Evolutionary conservation across 2,888 invertebrate species (phyloP), one percentile per base, ranked within the genome.

Genomic region (Diachrysia chrysitis): DNA sequence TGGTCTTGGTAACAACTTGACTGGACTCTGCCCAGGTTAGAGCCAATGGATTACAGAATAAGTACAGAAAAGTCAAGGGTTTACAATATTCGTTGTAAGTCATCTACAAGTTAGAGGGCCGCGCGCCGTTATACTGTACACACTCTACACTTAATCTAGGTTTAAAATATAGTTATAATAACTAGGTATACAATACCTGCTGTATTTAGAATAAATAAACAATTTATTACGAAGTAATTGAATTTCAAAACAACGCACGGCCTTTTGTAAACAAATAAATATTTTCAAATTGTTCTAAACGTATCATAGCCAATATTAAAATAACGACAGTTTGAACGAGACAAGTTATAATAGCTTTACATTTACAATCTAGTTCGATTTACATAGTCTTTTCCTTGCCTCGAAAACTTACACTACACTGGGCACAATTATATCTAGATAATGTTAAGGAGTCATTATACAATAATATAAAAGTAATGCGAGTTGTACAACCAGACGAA

Each of bases 361-460:
- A 75, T 55, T 67, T 79, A 83, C 53, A 83, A 42, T 17, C 77
- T 81, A 81, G 63, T 73, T 72, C 70, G 76, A 78, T 83, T 86
- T 82, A 83, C 81, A 84, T 84, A 85, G 83, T 83, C 83, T 84
- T 85, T 81, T 80, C 63, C 73, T 82, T 79, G 72, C 62, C 70
- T 85, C 75, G 63, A 67, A 66, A 70, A 71, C 75, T 81, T 84
- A 83, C 58, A 73, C 83, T 82, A 81, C 76, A 79, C 78, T 72
- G 82, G 78, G 74, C 81, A 83, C 77, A 76, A 75, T 72, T 81
- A 66, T 76, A 61, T 65, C 83, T 81, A 81, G 68, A 54, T 76
- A 71, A 76, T 68, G 48, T 58, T 71, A 82, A 72, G 62, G 73
- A 78, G 51, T 79, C 78, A 80, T 79, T 79, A 78, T 85, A 83